Evolutionary conservation across 1,140 invertebrate species (phyloP).

Genomic region (Metopolophium dirhodum): DNA sequence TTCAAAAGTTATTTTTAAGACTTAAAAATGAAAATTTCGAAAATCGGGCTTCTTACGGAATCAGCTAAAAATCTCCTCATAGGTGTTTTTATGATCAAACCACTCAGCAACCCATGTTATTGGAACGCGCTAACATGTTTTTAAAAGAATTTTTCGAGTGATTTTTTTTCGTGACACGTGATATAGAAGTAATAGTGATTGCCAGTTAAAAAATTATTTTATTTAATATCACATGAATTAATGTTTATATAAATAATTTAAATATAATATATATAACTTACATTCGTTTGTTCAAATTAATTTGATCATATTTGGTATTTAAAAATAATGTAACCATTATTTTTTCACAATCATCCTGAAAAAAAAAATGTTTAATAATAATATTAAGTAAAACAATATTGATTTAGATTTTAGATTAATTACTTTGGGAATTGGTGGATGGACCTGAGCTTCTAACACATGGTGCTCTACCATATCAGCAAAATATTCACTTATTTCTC

Average conservation of each 20-base stretch:
- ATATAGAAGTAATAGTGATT: not conserved
- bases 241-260: not conserved
- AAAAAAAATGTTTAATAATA: not conserved
- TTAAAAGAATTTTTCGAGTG: too few relatives aligned
- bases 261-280: not conserved
- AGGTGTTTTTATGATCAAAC: too few relatives aligned
- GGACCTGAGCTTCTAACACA: not conserved
- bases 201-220: too few relatives aligned
- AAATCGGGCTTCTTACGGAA: too few relatives aligned
- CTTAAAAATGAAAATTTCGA: too few relatives aligned
- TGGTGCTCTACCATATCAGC: not conserved
- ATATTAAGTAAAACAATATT: too few relatives aligned
- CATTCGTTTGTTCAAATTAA: slow-evolving; percentile 22
- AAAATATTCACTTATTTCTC: not conserved
- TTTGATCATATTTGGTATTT: not conserved
- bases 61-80: too few relatives aligned
- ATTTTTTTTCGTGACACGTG: too few relatives aligned
- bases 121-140: too few relatives aligned
- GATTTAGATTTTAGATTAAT: not conserved
- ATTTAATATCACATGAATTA: not conserved
- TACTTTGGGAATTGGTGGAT: not conserved
- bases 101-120: too few relatives aligned
- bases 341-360: not conserved
- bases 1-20: too few relatives aligned
- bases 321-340: not conserved